Base-by-base conservation (phyloP, 2,888 invertebrate species). In the Biston betularia region DNA sequence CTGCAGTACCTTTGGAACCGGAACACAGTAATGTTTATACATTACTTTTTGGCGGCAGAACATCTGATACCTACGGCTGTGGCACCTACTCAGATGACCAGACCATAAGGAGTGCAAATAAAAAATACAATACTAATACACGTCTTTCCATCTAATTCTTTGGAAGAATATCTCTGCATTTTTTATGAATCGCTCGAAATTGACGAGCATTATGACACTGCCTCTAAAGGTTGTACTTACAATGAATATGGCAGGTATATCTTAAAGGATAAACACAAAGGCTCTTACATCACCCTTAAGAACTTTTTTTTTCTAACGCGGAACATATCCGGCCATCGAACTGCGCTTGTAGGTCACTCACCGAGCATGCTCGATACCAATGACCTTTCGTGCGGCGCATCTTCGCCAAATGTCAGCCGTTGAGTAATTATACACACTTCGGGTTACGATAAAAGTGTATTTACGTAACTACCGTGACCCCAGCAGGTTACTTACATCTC, bases 391-490 rank as follows among this genome's bases (percentile, higher is more conserved):
- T 77, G 78, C 65, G 63, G 78, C 78, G 79, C 86, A 79, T 86
- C 87, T 78, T 79, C 77, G 75, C 78, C 73, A 89, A 90, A 89
- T 89, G 88, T 83, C 88, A 89, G 73, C 71, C 71, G 83, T 90
- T 89, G 85, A 84, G 89, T 85, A 89, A 89, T 88, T 87, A 84
- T 71, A 65, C 50, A 67, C 69, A 61, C 71, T 66, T 69, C 63
- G 65, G 54, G 67, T 70, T 72, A 70, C 73, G 59, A 76, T 77
- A 75, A 74, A 73, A 72, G 72, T 74, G 69, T 70, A 73, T 74
- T 79, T 76, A 79, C 72, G 76, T 76, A 81, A 79, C 72, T 49
- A 44, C 46, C 46, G 33, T 52, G 59, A 54, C 67, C 62, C 35
- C 66, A 24, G 12, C 15, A 24, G 40, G 42, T 59, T 63, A 58